Percentiles rank a stretch among this genome's conserved stretches.
phyloP scores from a whole-genome alignment of 1,140 invertebrate genomes.

The Varroa destructor region DNA sequence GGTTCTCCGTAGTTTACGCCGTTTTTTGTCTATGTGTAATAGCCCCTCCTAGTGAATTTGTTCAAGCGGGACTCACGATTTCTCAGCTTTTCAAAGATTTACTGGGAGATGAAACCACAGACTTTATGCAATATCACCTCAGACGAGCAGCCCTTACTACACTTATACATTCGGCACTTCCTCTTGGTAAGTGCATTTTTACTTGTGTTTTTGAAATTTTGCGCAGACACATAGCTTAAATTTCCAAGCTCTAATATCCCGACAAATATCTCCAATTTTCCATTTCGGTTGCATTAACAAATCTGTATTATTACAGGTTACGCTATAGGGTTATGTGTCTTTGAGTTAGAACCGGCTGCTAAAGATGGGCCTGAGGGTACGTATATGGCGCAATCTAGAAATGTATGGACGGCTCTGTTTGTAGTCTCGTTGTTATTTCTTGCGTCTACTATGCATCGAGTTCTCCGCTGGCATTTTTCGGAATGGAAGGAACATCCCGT shows the following conservation, averaged over 20 bases:
- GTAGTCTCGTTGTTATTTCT: slow-evolving; percentile 1
- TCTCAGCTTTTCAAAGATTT: background rate
- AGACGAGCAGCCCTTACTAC: slow-evolving; percentile 3
- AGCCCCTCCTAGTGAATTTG: slow-evolving; percentile 1
- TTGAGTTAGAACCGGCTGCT: background rate
- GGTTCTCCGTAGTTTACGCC: slow-evolving; percentile 15
- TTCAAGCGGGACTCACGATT: slow-evolving; percentile 19
- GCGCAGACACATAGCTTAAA: background rate
- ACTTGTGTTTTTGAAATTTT: no score
- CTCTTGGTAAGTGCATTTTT: slow-evolving; percentile 5
- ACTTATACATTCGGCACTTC: slow-evolving; percentile 2
- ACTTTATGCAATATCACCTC: slow-evolving; percentile 1
- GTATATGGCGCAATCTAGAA: background rate
- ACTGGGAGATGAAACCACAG: background rate
- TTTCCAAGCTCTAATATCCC: background rate
- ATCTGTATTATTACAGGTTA: background rate
- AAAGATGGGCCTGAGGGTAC: background rate
- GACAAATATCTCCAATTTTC: background rate
- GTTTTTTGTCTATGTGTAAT: slow-evolving; percentile 8
- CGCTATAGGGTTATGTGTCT: slow-evolving; percentile 4
- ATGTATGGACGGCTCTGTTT: slow-evolving; percentile 8
- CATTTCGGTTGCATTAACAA: background rate
- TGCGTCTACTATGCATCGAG: background rate
- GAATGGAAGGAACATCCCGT: slow-evolving; percentile 14
- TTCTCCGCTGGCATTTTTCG: background rate